These are phyloP conservation scores for Propithecus coquereli DNA, from an alignment of 2,113 vertebrate species.

Conservation along the genomic window DNA sequence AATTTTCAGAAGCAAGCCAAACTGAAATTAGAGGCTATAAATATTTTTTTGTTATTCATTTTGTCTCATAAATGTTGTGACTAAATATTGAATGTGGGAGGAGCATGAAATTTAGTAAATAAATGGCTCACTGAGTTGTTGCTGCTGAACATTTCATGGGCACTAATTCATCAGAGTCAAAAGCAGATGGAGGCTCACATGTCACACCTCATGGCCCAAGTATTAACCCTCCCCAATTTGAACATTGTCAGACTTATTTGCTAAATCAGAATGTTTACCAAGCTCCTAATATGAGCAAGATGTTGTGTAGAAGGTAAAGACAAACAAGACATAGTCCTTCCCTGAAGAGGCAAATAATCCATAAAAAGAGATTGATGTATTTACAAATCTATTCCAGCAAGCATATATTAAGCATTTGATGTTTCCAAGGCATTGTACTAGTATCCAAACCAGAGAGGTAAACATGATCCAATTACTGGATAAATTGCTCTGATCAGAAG, in stretches of 20 bases:
- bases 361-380: not conserved
- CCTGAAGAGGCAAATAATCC: not conserved
- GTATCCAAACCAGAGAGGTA: not conserved
- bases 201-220: not conserved
- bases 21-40: not conserved
- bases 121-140: not conserved
- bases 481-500: not conserved
- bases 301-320: not conserved
- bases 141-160: not conserved
- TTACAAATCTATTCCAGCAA: not conserved
- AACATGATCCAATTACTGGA: not conserved
- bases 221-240: not conserved
- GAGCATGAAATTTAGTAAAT: not conserved
- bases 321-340: not conserved
- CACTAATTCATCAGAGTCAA: not conserved
- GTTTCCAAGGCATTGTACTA: not conserved
- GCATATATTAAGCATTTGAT: not conserved
- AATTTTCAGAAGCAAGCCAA: slow-evolving; percentile 31
- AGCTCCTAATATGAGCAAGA: not conserved
- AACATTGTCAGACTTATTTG: not conserved
- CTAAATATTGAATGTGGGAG: not conserved
- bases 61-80: not conserved
- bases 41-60: slow-evolving; percentile 19
- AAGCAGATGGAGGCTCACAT: not conserved
- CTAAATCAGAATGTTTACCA: not conserved